A percentile compares a stretch with the other conserved stretches of the same genome.
phyloP scores from a whole-genome alignment of 2,888 invertebrate genomes.

The Furcula furcula region DNA sequence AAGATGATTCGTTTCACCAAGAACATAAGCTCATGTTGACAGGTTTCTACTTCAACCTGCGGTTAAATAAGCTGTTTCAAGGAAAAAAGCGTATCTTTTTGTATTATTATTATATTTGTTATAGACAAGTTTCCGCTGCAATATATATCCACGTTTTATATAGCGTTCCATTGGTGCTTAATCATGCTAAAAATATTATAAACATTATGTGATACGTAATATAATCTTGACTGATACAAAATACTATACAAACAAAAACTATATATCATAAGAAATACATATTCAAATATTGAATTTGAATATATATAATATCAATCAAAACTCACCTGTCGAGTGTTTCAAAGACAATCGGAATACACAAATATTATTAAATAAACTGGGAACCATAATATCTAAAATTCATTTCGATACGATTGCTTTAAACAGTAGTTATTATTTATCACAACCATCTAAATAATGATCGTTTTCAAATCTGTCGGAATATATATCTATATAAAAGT shows the following conservation, averaged over 20 bases:
- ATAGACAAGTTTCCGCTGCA: no score
- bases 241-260: conserved; percentile 22
- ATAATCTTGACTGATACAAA: conserved; percentile 7
- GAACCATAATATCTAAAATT: no score
- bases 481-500: background rate
- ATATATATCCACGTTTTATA: no score
- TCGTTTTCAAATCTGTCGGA: conserved; percentile 6
- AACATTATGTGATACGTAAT: conserved; percentile 5
- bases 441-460: conserved; percentile 14
- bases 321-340: background rate
- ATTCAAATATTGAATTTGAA: conserved; percentile 20
- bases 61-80: no score
- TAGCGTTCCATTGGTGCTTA: conserved; percentile 8
- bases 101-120: no score
- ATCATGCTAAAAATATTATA: background rate
- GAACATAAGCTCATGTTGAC: no score
- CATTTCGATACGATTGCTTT: conserved; percentile 6
- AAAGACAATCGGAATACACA: conserved; percentile 7
- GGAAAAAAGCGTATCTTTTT: no score
- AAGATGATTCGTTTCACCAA: no score
- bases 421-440: conserved; percentile 9
- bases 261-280: conserved; percentile 21
- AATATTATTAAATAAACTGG: conserved; percentile 15
- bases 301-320: background rate
- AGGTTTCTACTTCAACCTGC: no score